phyloP scores from a whole-genome alignment of 2,888 invertebrate genomes.

The Desoria tigrina region DNA sequence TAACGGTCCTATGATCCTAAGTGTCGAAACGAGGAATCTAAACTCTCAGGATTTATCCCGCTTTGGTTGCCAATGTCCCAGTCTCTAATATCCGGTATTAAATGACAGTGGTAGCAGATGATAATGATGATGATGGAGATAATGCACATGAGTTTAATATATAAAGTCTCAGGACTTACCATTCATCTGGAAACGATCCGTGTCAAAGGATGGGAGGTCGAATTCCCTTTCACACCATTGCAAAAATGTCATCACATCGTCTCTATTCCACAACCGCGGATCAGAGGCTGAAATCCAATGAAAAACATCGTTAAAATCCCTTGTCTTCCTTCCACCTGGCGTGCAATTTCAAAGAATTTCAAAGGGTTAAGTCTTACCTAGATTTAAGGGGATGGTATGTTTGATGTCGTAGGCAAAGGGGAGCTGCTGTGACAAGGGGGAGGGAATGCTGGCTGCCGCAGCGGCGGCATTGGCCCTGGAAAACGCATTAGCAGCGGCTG shows the following conservation, averaged over 20 bases:
- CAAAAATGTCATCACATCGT: constrained; percentile 82
- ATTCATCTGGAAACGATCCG: constrained; percentile 95
- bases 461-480: constrained; percentile 49
- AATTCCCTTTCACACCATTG: constrained; percentile 91
- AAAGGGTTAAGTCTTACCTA: too few relatives aligned
- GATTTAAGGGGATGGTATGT: constrained; percentile 77
- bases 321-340: background rate
- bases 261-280: constrained; percentile 85
- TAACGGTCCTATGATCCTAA: too few relatives aligned
- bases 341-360: constrained; percentile 1
- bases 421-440: constrained; percentile 65
- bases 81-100: too few relatives aligned
- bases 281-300: constrained; percentile 67
- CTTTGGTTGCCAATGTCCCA: too few relatives aligned
- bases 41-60: too few relatives aligned
- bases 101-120: too few relatives aligned
- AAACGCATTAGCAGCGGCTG: constrained; percentile 50
- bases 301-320: constrained; percentile 14
- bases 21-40: too few relatives aligned
- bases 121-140: too few relatives aligned
- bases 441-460: constrained; percentile 53
- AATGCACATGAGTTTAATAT: too few relatives aligned
- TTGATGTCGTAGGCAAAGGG: constrained; percentile 73
- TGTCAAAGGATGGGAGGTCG: constrained; percentile 85
- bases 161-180: constrained; percentile 62